These are phyloP conservation scores for Ophraella communa DNA, from an alignment of 2,888 invertebrate species.

Conservation along the genomic window DNA sequence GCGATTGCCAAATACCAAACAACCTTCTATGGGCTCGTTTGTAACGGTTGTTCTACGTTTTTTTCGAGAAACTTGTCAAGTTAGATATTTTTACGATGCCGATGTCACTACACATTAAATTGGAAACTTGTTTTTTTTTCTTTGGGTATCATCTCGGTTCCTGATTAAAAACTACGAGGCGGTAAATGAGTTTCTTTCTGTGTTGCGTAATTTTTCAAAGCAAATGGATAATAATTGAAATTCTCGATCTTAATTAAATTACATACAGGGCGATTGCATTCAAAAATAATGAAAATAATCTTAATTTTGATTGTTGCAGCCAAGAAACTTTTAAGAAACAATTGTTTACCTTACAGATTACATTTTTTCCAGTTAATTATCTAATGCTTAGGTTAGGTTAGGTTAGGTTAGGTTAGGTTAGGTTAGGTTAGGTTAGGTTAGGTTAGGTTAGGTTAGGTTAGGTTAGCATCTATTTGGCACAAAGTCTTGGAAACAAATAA, in stretches of 20 bases:
- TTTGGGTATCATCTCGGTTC: slow-evolving; percentile 11
- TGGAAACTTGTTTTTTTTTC: slow-evolving; percentile 25
- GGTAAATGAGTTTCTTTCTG: background rate
- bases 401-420: too few relatives aligned
- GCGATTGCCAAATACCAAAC: slow-evolving; percentile 25
- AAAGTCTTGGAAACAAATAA: too few relatives aligned
- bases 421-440: too few relatives aligned
- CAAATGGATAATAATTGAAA: slow-evolving; percentile 15
- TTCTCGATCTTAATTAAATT: slow-evolving; percentile 16
- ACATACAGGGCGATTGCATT: slow-evolving; percentile 4
- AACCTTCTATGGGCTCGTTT: slow-evolving; percentile 21
- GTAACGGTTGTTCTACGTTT: slow-evolving; percentile 23
- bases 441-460: too few relatives aligned
- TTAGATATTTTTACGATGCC: slow-evolving; percentile 26
- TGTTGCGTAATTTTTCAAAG: slow-evolving; percentile 8
- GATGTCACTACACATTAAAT: slow-evolving; percentile 27
- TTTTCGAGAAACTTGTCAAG: slow-evolving; percentile 18
- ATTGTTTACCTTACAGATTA: too few relatives aligned
- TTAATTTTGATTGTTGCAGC: too few relatives aligned
- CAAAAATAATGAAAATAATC: too few relatives aligned
- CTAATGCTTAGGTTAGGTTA: too few relatives aligned
- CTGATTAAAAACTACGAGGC: slow-evolving; percentile 8
- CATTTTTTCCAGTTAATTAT: too few relatives aligned
- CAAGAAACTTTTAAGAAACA: too few relatives aligned
- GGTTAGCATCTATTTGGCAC: too few relatives aligned